Base-by-base conservation (phyloP, 2,797 vertebrate genomes). In the Bucorvus abyssinicus region DNA sequence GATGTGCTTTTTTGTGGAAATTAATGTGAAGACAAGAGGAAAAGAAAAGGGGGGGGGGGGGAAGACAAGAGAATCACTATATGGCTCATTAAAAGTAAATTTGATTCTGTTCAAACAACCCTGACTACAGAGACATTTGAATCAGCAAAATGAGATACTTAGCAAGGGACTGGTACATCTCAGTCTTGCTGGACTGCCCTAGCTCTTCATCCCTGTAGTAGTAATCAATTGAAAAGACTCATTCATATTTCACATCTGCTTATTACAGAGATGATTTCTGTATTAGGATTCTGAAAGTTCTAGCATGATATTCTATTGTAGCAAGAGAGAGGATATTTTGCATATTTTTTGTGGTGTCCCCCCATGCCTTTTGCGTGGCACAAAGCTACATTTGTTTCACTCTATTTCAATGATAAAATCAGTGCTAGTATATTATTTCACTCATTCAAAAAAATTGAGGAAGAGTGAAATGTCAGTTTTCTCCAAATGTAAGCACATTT, bases 61-160 rank as follows among this genome's bases (percentile, higher is more conserved):
- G 74, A 71, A 64, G 57, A 68, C 79, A 81, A 71, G 63, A 84
- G 65, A 90, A 91, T 95, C 80, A 70, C 84, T 96, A 40, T 69
- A 94, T 76, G 92, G 82, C 65, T 92, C 92, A 95, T 96, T 96
- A 95, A 81, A 91, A 96, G 88, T 76, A 95, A 95, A 95, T 96
- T 94, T 94, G 85, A 90, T 92, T 91, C 74, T 86, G 86, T 89
- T 94, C 88, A 87, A 96, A 94, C 77, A 93, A 83, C 76, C 83
- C 85, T 93, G 89, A 93, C 78, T 94, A 90, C 40, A 84, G 86
- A 86, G 70, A 69, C 40, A 88, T 90, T 94, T 95, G 93, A 96
- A 94, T 95, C 86, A 95, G 95, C 90, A 97, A 95, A 95, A 95
- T 90, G 47, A 94, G 77, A 82, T 49, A 71, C 47, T 94, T 95